A percentile compares a stretch with the other conserved stretches of the same genome.
Evolutionary conservation across 1,140 invertebrate species (phyloP).

Genomic region (Heliconius melpomene): DNA sequence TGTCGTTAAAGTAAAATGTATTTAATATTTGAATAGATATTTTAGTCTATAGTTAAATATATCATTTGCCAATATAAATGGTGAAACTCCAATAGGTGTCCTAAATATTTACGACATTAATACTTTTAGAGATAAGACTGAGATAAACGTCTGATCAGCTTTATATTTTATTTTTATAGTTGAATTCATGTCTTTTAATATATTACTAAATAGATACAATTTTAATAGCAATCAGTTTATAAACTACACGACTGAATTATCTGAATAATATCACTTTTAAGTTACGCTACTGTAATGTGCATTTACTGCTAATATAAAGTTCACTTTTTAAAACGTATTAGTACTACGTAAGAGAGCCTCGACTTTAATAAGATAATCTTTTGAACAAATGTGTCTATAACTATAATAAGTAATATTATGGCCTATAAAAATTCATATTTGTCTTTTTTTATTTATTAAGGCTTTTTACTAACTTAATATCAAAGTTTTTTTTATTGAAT

Average conservation of each 20-base stretch:
- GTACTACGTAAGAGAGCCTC: conserved; percentile 7
- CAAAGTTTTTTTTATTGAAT: background rate
- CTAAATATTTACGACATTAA: conserved; percentile 35
- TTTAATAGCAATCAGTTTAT: conserved; percentile 7
- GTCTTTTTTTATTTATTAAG: conserved; percentile 2
- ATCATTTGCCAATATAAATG: conserved; percentile 38
- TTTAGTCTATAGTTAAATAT: conserved; percentile 34
- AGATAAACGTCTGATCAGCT: conserved; percentile 47
- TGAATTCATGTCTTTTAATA: conserved; percentile 27
- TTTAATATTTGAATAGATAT: conserved; percentile 35
- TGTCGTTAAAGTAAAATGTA: conserved; percentile 14
- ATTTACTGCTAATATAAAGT: background rate
- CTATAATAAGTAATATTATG: conserved; percentile 5
- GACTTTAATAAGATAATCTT: conserved; percentile 3
- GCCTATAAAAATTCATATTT: background rate
- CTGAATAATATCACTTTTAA: conserved; percentile 6
- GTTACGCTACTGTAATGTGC: conserved; percentile 1
- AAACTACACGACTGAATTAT: conserved; percentile 14
- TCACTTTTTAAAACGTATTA: conserved; percentile 5
- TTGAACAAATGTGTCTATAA: background rate
- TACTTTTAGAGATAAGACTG: conserved; percentile 56
- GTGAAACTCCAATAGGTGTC: conserved; percentile 31
- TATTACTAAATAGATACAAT: conserved; percentile 20
- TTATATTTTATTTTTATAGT: conserved; percentile 26
- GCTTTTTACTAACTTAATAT: background rate